phyloP scores from a whole-genome alignment of 2,113 vertebrate genomes.

The Melospiza melodia region DNA sequence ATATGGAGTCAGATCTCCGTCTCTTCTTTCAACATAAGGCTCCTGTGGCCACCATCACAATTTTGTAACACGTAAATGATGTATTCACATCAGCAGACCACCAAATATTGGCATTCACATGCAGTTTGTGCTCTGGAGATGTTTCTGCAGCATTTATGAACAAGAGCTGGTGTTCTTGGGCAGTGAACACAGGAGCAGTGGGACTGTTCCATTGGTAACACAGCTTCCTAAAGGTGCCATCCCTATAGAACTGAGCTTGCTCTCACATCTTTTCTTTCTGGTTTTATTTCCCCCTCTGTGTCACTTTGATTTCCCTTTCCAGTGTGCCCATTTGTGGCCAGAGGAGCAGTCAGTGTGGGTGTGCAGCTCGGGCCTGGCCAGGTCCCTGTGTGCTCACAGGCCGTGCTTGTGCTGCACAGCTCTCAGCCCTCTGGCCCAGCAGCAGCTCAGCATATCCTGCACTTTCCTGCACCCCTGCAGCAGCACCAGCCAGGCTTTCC shows the following conservation, averaged over 20 bases:
- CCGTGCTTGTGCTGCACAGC: not conserved
- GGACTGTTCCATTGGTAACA: not conserved
- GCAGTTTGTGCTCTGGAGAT: not conserved
- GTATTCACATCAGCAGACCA: not conserved
- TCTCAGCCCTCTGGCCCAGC: slow-evolving; percentile 7
- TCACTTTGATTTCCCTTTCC: not conserved
- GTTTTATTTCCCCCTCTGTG: accelerated
- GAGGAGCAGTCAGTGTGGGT: not conserved
- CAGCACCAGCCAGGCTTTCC: slow-evolving; percentile 68
- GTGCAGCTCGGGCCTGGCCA: slow-evolving; percentile 41
- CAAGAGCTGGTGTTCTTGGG: no score
- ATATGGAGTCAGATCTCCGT: no score
- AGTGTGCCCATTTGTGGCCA: not conserved
- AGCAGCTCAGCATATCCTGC: slow-evolving; percentile 4
- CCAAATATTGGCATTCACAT: not conserved
- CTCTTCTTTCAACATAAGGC: no score
- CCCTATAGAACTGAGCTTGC: not conserved
- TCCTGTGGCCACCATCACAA: no score
- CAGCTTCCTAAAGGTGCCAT: not conserved
- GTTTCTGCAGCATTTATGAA: not conserved
- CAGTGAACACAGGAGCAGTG: no score
- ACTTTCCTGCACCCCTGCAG: not conserved
- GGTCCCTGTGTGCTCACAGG: not conserved
- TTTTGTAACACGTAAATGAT: not conserved
- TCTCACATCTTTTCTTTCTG: accelerated